Percentiles rank a stretch among this genome's conserved stretches.
Evolutionary conservation across 2,113 vertebrate genomes (phyloP).

Genomic region (Podarcis raffonei): DNA sequence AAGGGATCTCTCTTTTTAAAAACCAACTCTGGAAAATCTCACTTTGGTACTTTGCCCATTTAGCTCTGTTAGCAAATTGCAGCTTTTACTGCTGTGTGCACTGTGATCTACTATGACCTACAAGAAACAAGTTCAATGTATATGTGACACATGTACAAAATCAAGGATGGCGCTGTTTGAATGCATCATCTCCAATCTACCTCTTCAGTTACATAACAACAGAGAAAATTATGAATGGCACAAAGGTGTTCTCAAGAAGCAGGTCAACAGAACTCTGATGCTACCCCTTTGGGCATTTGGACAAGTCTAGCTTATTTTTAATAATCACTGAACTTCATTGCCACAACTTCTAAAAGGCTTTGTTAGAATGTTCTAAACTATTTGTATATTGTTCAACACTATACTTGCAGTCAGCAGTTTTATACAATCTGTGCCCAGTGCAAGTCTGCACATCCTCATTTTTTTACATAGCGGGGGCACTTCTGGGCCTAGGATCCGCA

Average conservation of each 20-base stretch:
- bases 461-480: background rate
- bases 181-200: background rate
- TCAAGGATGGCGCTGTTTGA: background rate
- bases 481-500: background rate
- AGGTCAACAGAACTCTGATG: background rate
- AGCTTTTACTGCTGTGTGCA: background rate
- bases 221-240: background rate
- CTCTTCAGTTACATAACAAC: background rate
- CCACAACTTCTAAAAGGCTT: background rate
- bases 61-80: background rate
- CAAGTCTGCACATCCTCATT: background rate
- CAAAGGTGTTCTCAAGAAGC: background rate
- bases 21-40: background rate
- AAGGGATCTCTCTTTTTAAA: background rate
- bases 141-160: background rate
- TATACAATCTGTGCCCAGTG: background rate
- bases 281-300: background rate
- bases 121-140: background rate
- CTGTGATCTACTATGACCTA: background rate
- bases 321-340: background rate
- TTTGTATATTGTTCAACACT: background rate
- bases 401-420: background rate
- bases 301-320: background rate
- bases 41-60: background rate
- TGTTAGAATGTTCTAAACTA: background rate